These are phyloP conservation scores for Nemopilema nomurai DNA, from an alignment of 30 jellyfish, hydroid and myxozoan species.

Conservation along the genomic window DNA sequence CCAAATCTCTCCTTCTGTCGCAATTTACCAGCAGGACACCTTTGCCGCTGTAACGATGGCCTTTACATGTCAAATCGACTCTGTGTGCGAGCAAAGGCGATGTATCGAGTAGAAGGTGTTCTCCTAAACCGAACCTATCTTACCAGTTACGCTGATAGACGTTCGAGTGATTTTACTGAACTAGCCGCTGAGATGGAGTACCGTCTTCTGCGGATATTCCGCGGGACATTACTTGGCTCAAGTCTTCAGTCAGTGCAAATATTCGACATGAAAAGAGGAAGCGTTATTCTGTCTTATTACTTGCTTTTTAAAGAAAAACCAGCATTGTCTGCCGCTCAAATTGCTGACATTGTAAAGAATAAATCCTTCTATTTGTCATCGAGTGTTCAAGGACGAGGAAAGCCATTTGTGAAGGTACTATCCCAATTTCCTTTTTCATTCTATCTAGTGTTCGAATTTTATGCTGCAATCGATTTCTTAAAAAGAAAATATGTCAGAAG, in stretches of 20 bases:
- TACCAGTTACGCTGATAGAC: slow-evolving; percentile 8
- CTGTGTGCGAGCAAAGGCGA: slow-evolving; percentile 2
- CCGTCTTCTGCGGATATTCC: not conserved
- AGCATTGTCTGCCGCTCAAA: not conserved
- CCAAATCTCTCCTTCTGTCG: slow-evolving; percentile 26
- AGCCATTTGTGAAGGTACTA: not conserved
- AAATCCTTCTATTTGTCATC: slow-evolving; percentile 1
- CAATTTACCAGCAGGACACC: not conserved
- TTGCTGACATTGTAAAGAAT: slow-evolving; percentile 10
- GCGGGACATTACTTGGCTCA: not conserved
- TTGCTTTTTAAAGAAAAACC: slow-evolving; percentile 1
- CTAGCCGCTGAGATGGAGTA: slow-evolving; percentile 12
- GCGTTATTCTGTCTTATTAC: slow-evolving; percentile 28
- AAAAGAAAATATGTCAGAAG: too few species aligned
- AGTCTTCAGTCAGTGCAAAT: slow-evolving; percentile 15
- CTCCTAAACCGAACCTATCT: slow-evolving; percentile 1
- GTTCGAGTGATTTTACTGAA: slow-evolving; percentile 9
- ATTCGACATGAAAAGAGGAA: slow-evolving; percentile 10
- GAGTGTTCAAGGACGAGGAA: not conserved
- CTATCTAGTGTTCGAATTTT: too few species aligned
- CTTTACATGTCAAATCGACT: not conserved
- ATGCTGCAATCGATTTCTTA: too few species aligned
- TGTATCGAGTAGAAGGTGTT: slow-evolving; percentile 11
- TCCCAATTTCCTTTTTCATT: too few species aligned
- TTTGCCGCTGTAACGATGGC: slow-evolving; percentile 19